Conservation (phyloP, 2,797 vertebrate species). For the Coreius guichenoti region DNA sequence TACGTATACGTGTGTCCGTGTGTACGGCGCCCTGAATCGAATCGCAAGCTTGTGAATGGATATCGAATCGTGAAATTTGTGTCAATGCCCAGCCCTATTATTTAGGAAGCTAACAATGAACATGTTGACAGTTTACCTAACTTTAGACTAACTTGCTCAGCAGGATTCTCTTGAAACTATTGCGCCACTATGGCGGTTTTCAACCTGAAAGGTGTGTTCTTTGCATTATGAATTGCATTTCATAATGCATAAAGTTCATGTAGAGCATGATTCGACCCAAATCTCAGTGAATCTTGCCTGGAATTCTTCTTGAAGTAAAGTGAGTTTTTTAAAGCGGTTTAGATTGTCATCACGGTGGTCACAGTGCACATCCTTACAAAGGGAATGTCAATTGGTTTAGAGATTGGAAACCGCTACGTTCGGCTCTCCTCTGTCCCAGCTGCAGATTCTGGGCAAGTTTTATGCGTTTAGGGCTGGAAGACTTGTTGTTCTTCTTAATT, state of each 20-base stretch:
- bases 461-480: slow-evolving; percentile 72
- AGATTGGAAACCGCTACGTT: slow-evolving; percentile 5
- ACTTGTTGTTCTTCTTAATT: slow-evolving; percentile 73
- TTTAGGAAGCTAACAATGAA: not conserved
- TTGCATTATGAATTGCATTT: not conserved
- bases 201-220: not conserved
- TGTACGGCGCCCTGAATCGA: no score
- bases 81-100: no score
- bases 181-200: not conserved
- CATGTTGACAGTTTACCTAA: not conserved
- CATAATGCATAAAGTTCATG: not conserved
- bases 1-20: no score
- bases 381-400: slow-evolving; percentile 1
- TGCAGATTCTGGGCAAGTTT: slow-evolving; percentile 65
- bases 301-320: slow-evolving; percentile 58
- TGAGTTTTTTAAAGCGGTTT: slow-evolving; percentile 15
- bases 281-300: not conserved
- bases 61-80: no score
- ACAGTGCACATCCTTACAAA: slow-evolving; percentile 18
- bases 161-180: not conserved
- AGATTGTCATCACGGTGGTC: slow-evolving; percentile 18
- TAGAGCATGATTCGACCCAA: not conserved
- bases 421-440: slow-evolving; percentile 3
- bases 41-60: no score
- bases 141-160: not conserved